Conservation (phyloP, 2,888 invertebrate genomes). For the Lagria hirta region DNA sequence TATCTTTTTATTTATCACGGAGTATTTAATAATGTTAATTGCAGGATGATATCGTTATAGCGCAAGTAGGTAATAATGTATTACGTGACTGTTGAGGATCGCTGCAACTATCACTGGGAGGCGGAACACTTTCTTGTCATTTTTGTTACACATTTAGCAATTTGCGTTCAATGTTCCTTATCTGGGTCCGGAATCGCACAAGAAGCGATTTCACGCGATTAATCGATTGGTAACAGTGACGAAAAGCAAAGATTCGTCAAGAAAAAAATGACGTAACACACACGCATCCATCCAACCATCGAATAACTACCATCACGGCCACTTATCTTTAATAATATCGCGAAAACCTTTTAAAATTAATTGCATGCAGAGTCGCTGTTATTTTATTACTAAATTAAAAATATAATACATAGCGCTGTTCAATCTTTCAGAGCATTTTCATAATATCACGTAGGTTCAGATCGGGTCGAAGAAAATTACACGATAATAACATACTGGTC, state of each 20-base stretch:
- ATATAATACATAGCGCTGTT: slow-evolving; percentile 42
- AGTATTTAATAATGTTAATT: slow-evolving; percentile 34
- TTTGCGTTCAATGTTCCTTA: slow-evolving; percentile 31
- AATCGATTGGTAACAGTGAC: no score
- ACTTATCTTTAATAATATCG: slow-evolving; percentile 55
- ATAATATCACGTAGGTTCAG: slow-evolving; percentile 41
- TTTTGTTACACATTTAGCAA: slow-evolving; percentile 41
- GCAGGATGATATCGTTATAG: slow-evolving; percentile 27
- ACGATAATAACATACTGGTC: slow-evolving; percentile 47
- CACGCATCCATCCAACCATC: slow-evolving; percentile 19
- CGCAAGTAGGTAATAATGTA: slow-evolving; percentile 31
- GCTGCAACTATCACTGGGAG: slow-evolving; percentile 20
- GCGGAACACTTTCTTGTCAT: slow-evolving; percentile 29
- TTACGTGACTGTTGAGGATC: slow-evolving; percentile 33
- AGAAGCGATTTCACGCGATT: slow-evolving; percentile 5
- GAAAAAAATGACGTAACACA: slow-evolving; percentile 14
- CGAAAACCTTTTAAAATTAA: slow-evolving; percentile 54
- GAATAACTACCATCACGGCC: slow-evolving; percentile 37
- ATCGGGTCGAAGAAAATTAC: slow-evolving; percentile 44
- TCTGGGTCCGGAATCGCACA: slow-evolving; percentile 11
- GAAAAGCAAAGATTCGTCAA: no score
- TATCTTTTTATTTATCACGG: slow-evolving; percentile 26
- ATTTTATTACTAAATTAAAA: slow-evolving; percentile 53
- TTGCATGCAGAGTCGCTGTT: slow-evolving; percentile 49
- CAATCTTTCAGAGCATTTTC: slow-evolving; percentile 44